Evolutionary conservation across 2,888 invertebrate species (phyloP), one percentile per base, ranked within the genome.

Genomic region (Odontomyia ornata): DNA sequence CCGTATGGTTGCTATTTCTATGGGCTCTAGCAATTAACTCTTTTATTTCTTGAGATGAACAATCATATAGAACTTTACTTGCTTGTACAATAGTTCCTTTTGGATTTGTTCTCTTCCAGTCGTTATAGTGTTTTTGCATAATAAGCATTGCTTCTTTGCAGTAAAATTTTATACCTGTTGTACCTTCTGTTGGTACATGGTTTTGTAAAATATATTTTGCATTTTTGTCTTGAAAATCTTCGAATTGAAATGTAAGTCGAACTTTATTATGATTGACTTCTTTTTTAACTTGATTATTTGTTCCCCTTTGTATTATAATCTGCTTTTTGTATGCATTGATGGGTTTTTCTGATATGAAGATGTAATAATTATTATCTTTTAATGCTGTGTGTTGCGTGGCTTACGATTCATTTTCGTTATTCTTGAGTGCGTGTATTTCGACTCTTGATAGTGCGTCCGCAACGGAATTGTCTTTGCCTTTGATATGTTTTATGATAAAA

Each of bases 381-480:
- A 13, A 11, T 4, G 1, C 60, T 13, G 28, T 64, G 18, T 28
- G 64, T 15, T 30, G n/a, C 13, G 64, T 30, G 27, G 27, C 28
- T 30, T 13, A 25, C 1, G 64, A 64, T 13, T 64, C 18, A 9
- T 27, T 27, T 25, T 64, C 28, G 27, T 18, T 30, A 15, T 21
- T 23, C 11, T 30, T 30, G 7, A 64, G 21, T 30, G 30, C 30
- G 30, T 64, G n/a, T 27, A 46, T 27, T 46, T 46, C 65, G 18
- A 75, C 56, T 77, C 80, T 46, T 0, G 81, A 81, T 5, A 83
- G 64, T 7, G 81, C 83, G 52, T 86, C 84, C 0, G 82, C 84
- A n/a, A 46, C 47, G 11, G 79, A 75, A 77, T 84, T 83, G 2
- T 76, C 30, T 52, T 78, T 79, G 18, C 81, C 81, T 23, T 79